phyloP scores from a whole-genome alignment of 2,888 invertebrate genomes.

The Hipparchia semele region DNA sequence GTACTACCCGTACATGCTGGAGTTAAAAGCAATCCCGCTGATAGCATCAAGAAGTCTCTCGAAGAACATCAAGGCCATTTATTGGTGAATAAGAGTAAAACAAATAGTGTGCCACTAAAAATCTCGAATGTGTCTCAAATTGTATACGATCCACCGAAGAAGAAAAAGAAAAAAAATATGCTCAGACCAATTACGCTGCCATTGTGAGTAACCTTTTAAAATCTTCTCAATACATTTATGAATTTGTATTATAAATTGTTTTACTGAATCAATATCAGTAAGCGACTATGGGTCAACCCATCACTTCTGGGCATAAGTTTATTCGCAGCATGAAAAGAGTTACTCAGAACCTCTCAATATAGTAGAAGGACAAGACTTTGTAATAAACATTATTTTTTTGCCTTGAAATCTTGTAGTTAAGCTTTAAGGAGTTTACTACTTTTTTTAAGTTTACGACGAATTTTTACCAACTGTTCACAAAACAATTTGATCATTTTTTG shows the following conservation, averaged over 20 bases:
- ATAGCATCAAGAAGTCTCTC: slow-evolving; percentile 60
- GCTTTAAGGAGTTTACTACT: too few species aligned
- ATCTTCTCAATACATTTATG: background rate
- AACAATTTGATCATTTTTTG: background rate
- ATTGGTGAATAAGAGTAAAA: slow-evolving; percentile 55
- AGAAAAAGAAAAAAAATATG: slow-evolving; percentile 42
- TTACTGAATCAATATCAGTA: too few species aligned
- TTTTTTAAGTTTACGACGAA: too few species aligned
- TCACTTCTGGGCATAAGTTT: too few species aligned
- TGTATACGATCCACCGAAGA: slow-evolving; percentile 49
- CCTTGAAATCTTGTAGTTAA: background rate
- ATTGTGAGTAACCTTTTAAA: slow-evolving; percentile 53
- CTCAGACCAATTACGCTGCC: slow-evolving; percentile 57
- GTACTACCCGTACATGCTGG: slow-evolving; percentile 24
- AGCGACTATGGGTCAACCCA: too few species aligned
- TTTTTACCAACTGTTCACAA: background rate
- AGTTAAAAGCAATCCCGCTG: slow-evolving; percentile 43
- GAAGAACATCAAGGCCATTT: slow-evolving; percentile 60
- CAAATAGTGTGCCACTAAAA: slow-evolving; percentile 54
- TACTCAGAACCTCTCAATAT: too few species aligned
- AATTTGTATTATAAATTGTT: background rate
- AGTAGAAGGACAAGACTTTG: background rate
- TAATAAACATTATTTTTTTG: background rate
- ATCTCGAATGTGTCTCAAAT: slow-evolving; percentile 60
- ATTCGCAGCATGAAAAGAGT: too few species aligned